These are phyloP conservation scores for Parelbella ahira DNA, from an alignment of 2,888 invertebrate species.

Conservation along the genomic window DNA sequence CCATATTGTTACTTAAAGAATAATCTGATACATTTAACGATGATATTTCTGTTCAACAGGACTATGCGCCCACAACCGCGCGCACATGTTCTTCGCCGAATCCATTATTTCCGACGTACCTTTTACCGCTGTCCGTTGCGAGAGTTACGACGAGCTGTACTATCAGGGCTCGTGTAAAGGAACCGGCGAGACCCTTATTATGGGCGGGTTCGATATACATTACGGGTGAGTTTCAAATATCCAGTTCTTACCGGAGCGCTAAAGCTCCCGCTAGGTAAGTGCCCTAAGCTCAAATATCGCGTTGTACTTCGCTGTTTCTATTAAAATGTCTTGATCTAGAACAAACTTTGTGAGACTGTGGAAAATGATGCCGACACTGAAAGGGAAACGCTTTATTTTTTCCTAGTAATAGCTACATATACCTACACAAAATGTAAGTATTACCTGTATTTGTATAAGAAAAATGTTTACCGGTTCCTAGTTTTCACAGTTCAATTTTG, in stretches of 20 bases:
- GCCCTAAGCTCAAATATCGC: constrained; percentile 4
- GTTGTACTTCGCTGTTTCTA: constrained; percentile 13
- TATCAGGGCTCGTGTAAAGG: constrained; percentile 64
- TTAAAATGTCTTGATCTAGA: constrained; percentile 14
- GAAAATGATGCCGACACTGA: no score
- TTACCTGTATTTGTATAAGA: no score
- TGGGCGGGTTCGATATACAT: constrained; percentile 76
- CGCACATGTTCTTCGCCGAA: constrained; percentile 77
- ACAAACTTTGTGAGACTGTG: no score
- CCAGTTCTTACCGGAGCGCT: neutral
- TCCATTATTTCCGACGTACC: constrained; percentile 68
- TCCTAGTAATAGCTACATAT: no score
- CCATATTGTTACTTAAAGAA: no score
- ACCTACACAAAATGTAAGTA: no score
- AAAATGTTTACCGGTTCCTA: no score
- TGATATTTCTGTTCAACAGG: no score
- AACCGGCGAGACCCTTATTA: constrained; percentile 70
- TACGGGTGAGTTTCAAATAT: constrained; percentile 55
- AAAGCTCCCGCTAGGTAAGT: neutral
- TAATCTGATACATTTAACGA: no score
- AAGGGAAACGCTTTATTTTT: no score
- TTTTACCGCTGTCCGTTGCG: constrained; percentile 71
- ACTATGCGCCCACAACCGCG: constrained; percentile 76
- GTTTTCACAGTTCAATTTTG: no score
- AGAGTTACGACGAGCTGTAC: constrained; percentile 65